These are phyloP conservation scores for Periophthalmus magnuspinnatus DNA, from an alignment of 2,797 vertebrate genomes.

Conservation along the genomic window DNA sequence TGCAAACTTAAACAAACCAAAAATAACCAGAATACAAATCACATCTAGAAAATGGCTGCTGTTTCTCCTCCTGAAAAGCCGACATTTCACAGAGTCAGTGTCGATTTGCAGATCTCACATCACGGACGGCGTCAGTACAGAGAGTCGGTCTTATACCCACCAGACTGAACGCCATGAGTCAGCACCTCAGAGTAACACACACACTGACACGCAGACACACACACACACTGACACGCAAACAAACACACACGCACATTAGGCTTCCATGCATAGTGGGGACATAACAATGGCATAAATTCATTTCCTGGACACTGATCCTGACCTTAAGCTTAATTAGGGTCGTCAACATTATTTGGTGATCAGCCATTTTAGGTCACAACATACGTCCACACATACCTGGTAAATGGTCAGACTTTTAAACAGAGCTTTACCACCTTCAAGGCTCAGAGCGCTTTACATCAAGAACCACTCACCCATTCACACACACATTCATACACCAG, in stretches of 20 bases:
- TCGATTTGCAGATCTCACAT: slow-evolving; percentile 56
- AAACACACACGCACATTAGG: slow-evolving; percentile 9
- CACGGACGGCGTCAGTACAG: slow-evolving; percentile 31
- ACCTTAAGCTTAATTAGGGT: neutral
- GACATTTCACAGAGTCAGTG: slow-evolving; percentile 48
- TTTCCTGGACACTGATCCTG: neutral
- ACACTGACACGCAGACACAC: slow-evolving; percentile 39
- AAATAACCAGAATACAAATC: slow-evolving; percentile 4
- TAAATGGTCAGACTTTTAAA: no score
- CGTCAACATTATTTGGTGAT: no score
- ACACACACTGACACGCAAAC: slow-evolving; percentile 28
- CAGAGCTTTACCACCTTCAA: no score
- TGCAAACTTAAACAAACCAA: neutral
- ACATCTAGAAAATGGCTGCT: slow-evolving; percentile 8
- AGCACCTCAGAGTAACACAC: slow-evolving; percentile 57
- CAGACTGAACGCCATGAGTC: slow-evolving; percentile 60
- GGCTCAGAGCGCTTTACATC: no score
- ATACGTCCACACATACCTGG: no score
- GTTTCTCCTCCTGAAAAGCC: slow-evolving; percentile 50
- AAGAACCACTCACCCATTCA: no score
- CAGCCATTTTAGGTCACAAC: no score
- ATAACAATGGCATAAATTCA: neutral
- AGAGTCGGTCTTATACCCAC: slow-evolving; percentile 36
- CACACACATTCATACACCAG: no score
- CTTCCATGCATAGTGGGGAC: neutral